Conservation (phyloP, 2,888 invertebrate genomes). For the Leucania comma region DNA sequence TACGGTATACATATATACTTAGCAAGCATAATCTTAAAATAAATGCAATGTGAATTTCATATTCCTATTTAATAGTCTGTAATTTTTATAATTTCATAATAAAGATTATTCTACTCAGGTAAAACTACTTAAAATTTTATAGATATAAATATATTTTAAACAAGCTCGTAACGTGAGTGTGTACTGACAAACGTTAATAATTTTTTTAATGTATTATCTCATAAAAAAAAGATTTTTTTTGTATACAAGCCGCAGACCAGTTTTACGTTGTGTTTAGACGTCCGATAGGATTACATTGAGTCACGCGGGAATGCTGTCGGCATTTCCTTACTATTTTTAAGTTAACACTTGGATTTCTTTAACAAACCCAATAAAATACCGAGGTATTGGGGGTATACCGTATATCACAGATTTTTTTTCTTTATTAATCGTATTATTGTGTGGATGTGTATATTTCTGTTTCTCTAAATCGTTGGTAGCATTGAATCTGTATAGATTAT, state of each 20-base stretch:
- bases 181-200: not conserved
- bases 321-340: not conserved
- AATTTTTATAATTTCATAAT: not conserved
- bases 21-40: constrained; percentile 19
- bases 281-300: not conserved
- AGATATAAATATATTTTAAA: constrained; percentile 4
- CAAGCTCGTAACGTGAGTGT: constrained; percentile 35
- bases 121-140: not conserved
- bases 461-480: not conserved
- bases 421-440: not conserved
- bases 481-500: not conserved
- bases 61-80: constrained; percentile 10
- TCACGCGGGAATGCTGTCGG: not conserved
- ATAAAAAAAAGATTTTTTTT: not conserved
- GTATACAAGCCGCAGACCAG: not conserved
- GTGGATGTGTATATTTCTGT: not conserved
- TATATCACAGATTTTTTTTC: not conserved
- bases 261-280: not conserved
- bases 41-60: constrained; percentile 29
- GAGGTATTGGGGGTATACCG: not conserved
- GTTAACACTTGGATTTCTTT: not conserved
- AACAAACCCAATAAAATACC: not conserved
- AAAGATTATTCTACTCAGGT: not conserved
- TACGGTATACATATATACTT: constrained; percentile 2
- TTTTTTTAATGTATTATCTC: too few species aligned